These are phyloP conservation scores for Portevinia maculata DNA, from an alignment of 2,888 invertebrate species.

Conservation along the genomic window DNA sequence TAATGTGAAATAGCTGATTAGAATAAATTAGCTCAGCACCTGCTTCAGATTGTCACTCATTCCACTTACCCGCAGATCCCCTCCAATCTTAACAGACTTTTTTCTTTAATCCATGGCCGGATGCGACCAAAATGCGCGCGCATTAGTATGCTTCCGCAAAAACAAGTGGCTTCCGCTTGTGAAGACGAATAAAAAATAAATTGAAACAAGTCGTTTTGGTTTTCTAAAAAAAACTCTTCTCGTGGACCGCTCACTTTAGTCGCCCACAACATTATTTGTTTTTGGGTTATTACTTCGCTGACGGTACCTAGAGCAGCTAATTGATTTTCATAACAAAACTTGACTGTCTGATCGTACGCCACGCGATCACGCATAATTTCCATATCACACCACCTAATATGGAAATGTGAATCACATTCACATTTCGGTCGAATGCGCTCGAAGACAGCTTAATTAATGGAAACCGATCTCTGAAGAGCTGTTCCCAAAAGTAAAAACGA, in stretches of 20 bases:
- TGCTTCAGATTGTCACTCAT: constrained; percentile 50
- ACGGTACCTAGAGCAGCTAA: constrained; percentile 1
- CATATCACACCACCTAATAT: not conserved
- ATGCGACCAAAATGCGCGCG: constrained; percentile 29
- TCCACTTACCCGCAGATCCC: constrained; percentile 17
- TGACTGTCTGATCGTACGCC: constrained; percentile 8
- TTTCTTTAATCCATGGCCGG: constrained; percentile 40
- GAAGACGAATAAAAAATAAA: not conserved
- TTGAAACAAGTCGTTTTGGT: constrained; percentile 1
- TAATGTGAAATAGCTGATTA: constrained; percentile 40
- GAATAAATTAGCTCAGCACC: constrained; percentile 68
- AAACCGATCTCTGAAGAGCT: constrained; percentile 23
- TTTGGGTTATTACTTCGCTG: constrained; percentile 5
- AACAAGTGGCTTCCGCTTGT: constrained; percentile 27
- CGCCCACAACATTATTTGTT: constrained; percentile 1
- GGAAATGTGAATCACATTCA: constrained; percentile 30
- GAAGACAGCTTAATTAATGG: constrained; percentile 10
- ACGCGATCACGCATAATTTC: constrained; percentile 15
- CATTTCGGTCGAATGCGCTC: not conserved
- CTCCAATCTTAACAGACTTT: constrained; percentile 10
- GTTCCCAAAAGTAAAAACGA: constrained; percentile 18
- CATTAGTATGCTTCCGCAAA: constrained; percentile 39
- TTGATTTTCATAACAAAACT: constrained; percentile 36
- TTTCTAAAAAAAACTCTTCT: constrained; percentile 6
- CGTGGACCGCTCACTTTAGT: constrained; percentile 10